These are phyloP conservation scores for Pachymerium ferrugineum DNA, from an alignment of 2,888 invertebrate genomes.

Conservation along the genomic window DNA sequence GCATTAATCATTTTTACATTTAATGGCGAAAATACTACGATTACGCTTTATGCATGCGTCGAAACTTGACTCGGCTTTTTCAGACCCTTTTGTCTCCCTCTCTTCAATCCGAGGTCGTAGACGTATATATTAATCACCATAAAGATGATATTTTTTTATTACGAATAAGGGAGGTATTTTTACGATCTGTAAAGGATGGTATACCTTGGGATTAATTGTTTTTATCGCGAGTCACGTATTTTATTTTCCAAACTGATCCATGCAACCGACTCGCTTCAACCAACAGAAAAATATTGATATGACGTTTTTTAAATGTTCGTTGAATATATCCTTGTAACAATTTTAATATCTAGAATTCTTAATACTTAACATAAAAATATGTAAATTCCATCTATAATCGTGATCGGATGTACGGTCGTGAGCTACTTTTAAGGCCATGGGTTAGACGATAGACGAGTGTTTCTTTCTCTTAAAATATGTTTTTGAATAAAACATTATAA, in stretches of 20 bases:
- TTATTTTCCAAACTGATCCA: too few relatives aligned
- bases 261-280: too few relatives aligned
- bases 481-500: too few relatives aligned
- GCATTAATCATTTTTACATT: too few relatives aligned
- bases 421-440: neutral
- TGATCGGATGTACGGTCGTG: constrained; percentile 2
- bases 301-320: too few relatives aligned
- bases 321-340: too few relatives aligned
- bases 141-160: neutral
- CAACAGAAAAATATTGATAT: too few relatives aligned
- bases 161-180: neutral
- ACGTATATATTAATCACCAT: neutral
- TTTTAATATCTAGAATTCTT: too few relatives aligned
- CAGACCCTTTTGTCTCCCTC: constrained; percentile 2
- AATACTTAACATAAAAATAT: neutral
- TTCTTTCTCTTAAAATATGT: neutral
- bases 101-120: neutral
- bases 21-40: neutral
- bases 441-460: neutral
- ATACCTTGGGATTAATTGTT: neutral
- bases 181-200: neutral
- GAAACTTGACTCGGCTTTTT: neutral
- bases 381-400: neutral
- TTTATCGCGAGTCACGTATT: neutral
- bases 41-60: neutral